Base-by-base conservation (phyloP, 2,888 invertebrate genomes). In the Physocephala rufipes region DNA sequence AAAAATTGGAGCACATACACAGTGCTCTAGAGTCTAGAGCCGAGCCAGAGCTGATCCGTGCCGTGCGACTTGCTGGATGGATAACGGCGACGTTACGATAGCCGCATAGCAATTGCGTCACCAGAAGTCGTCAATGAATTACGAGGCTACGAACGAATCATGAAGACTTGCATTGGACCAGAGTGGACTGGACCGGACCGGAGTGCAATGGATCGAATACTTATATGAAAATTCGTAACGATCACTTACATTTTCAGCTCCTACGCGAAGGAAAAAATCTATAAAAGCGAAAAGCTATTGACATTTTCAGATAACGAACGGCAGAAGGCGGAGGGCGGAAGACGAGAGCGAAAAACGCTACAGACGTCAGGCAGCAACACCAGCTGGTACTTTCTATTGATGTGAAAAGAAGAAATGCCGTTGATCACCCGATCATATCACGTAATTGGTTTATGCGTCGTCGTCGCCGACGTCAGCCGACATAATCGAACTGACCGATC, bases 241-340 rank as follows among this genome's bases (percentile, higher is more conserved):
- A 62, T 62, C 62, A 68, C 68, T 68, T 68, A 62, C 68, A 36
- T 49, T 68, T 68, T 68, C 68, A 66, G 68, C 68, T 68, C 68
- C 68, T 68, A 68, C 68, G 68, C 68, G 68, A 68, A n/a, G n/a
- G n/a, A n/a, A n/a, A n/a, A 68, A 51, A n/a, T 36, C 59, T 67
- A 45, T 67, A 61, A 61, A 67, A 67, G 47, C 67, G 45, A 26
- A 36, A 9, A 68, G 62, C 59, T 68, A 68, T 68, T 62, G 68
- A 62, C 62, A 62, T 51, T 68, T 51, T 36, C 30, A 28, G 58
- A 15, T 30, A 2, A 2, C 24, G 21, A 24, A 13, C 45, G 26
- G 64, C 15, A 24, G 58, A 43, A 30, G 55, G 45, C 67, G 51
- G 19, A n/a, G n/a, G n/a, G n/a, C n/a, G n/a, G n/a, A n/a, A n/a